These are phyloP conservation scores for Gymnogyps californianus DNA, from an alignment of 2,113 vertebrate species.

Conservation along the genomic window DNA sequence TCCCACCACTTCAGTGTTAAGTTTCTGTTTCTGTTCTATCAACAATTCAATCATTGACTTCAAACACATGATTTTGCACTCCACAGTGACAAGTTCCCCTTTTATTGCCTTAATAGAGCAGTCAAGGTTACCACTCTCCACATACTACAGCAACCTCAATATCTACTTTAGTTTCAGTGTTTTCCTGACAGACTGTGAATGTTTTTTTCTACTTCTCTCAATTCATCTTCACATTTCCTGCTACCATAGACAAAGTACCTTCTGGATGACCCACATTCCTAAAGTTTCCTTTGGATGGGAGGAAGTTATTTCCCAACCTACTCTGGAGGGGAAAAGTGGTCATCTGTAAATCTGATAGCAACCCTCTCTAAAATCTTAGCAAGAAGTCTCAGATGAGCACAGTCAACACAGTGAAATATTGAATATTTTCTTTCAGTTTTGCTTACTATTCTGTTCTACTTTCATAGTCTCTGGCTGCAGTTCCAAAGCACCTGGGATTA, in stretches of 20 bases:
- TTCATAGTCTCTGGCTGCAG: not conserved
- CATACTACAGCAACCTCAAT: not conserved
- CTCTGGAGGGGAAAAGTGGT: not conserved
- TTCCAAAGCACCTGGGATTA: not conserved
- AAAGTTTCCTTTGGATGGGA: not conserved
- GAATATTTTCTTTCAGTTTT: not conserved
- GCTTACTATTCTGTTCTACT: not conserved
- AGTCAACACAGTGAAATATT: not conserved
- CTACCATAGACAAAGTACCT: not conserved
- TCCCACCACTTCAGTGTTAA: not conserved
- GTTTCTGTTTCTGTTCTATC: not conserved
- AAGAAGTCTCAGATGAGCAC: not conserved
- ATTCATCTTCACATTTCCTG: not conserved
- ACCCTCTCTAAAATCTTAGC: not conserved
- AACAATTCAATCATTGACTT: not conserved
- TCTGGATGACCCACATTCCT: not conserved
- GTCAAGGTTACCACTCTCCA: not conserved
- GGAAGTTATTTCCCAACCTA: not conserved
- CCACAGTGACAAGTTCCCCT: not conserved
- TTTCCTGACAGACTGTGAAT: not conserved
- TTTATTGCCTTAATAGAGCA: not conserved
- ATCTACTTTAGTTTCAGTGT: not conserved
- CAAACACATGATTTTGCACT: not conserved
- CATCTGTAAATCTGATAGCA: not conserved
- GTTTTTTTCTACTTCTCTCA: not conserved